These are phyloP conservation scores for Gymnarchus niloticus DNA, from an alignment of 2,113 vertebrate genomes.

Conservation along the genomic window DNA sequence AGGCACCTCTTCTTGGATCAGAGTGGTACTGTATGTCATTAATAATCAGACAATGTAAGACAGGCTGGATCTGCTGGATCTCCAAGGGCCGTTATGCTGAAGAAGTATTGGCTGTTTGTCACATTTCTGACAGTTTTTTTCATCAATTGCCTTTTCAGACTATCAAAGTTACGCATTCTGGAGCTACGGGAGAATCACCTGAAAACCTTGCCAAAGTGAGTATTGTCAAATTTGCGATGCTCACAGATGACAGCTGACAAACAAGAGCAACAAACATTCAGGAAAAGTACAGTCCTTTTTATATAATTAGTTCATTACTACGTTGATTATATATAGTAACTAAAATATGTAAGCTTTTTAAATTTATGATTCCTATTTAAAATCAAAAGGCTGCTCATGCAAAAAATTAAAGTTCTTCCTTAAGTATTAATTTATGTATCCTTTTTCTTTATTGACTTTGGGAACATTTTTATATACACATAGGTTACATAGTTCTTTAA, in stretches of 20 bases:
- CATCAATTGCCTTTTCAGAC: conserved; percentile 60
- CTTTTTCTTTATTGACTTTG: background rate
- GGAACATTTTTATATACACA: background rate
- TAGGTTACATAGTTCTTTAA: background rate
- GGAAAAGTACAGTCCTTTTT: too few species aligned
- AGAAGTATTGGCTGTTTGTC: background rate
- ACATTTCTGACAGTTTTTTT: background rate
- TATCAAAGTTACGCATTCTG: conserved; percentile 95
- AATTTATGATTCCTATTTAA: background rate
- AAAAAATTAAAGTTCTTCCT: background rate
- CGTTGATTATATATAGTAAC: background rate
- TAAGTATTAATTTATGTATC: background rate
- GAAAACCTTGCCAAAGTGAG: conserved; percentile 99
- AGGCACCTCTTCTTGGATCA: background rate
- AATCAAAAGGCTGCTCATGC: background rate
- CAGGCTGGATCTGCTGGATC: background rate
- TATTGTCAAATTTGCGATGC: too few species aligned
- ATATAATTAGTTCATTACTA: too few species aligned
- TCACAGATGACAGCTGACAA: too few species aligned
- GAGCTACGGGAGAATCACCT: conserved; percentile 97
- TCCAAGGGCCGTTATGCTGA: background rate
- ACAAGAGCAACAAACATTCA: too few species aligned
- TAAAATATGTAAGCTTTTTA: background rate
- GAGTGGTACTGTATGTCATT: background rate
- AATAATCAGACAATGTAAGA: background rate